Percentiles rank a stretch among this genome's conserved stretches.
Evolutionary conservation across 2,113 vertebrate species (phyloP).

Genomic region (Grammomys dolichurus): DNA sequence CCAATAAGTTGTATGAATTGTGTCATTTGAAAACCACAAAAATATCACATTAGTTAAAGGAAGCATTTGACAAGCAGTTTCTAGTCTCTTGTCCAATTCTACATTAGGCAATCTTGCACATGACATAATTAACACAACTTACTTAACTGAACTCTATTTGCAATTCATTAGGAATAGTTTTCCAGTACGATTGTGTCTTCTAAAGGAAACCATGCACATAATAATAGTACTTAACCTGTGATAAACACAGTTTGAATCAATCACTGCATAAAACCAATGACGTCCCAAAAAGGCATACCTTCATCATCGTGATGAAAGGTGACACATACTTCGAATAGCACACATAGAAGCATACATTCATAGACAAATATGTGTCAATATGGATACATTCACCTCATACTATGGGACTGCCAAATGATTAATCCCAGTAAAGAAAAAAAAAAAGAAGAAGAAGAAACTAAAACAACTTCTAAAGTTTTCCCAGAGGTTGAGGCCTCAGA

Average conservation of each 20-base stretch:
- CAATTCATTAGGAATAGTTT: conserved; percentile 64
- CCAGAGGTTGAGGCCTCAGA: neutral
- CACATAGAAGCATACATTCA: neutral
- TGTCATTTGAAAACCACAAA: conserved; percentile 72
- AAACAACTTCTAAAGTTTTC: conserved; percentile 11
- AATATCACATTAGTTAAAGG: conserved; percentile 66
- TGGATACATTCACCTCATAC: neutral
- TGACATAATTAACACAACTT: conserved; percentile 77
- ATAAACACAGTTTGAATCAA: neutral
- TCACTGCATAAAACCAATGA: conserved; percentile 7
- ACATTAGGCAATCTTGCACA: conserved; percentile 71
- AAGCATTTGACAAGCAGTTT: conserved; percentile 76
- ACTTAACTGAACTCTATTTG: conserved; percentile 64
- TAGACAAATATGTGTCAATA: neutral
- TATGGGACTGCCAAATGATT: conserved; percentile 16
- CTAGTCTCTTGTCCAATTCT: conserved; percentile 69
- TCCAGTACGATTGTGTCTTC: conserved; percentile 58
- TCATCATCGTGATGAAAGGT: conserved; percentile 9
- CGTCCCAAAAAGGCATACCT: neutral
- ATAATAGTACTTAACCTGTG: conserved; percentile 28
- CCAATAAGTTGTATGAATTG: conserved; percentile 67
- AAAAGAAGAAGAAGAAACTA: neutral
- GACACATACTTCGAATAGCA: neutral
- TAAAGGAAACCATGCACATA: conserved; percentile 45
- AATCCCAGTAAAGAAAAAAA: neutral